phyloP scores from a whole-genome alignment of 2,113 vertebrate genomes.

The Percina caprodes region DNA sequence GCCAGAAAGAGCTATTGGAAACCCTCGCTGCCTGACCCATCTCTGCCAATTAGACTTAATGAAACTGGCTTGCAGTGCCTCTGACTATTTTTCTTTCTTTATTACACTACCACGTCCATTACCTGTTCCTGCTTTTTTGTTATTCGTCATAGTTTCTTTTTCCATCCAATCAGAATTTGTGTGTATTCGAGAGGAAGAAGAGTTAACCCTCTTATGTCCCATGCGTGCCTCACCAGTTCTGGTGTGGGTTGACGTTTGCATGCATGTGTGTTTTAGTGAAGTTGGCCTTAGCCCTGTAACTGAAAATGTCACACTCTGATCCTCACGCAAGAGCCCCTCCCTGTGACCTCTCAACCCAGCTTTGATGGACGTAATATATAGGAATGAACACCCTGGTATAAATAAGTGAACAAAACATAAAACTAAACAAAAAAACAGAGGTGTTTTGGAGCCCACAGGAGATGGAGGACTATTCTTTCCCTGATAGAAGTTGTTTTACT shows the following conservation, averaged over 20 bases:
- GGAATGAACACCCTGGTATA: slow-evolving; percentile 46
- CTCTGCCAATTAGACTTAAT: slow-evolving; percentile 82
- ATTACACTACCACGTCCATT: slow-evolving; percentile 68
- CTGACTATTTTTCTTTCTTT: slow-evolving; percentile 79
- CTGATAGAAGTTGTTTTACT: slow-evolving; percentile 71
- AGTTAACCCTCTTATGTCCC: slow-evolving; percentile 56
- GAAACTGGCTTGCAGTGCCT: slow-evolving; percentile 89
- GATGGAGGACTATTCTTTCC: slow-evolving; percentile 59
- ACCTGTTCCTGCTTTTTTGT: slow-evolving; percentile 80
- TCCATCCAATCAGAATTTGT: slow-evolving; percentile 72
- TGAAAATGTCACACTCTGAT: slow-evolving; percentile 73
- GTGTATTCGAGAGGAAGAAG: slow-evolving; percentile 74
- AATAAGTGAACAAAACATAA: slow-evolving; percentile 21
- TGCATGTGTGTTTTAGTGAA: slow-evolving; percentile 80
- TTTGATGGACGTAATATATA: slow-evolving; percentile 46
- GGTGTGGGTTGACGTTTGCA: slow-evolving; percentile 79
- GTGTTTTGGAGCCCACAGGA: slow-evolving; percentile 47
- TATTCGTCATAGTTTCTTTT: slow-evolving; percentile 71
- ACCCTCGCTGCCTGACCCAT: slow-evolving; percentile 85
- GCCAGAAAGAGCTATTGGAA: slow-evolving; percentile 83
- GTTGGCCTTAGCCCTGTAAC: slow-evolving; percentile 77
- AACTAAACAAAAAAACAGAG: slow-evolving; percentile 14
- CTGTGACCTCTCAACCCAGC: slow-evolving; percentile 41
- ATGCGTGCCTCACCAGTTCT: slow-evolving; percentile 71
- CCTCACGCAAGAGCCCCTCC: slow-evolving; percentile 69